phyloP scores from a whole-genome alignment of 1,140 invertebrate genomes.

The Drosophila jambulina region DNA sequence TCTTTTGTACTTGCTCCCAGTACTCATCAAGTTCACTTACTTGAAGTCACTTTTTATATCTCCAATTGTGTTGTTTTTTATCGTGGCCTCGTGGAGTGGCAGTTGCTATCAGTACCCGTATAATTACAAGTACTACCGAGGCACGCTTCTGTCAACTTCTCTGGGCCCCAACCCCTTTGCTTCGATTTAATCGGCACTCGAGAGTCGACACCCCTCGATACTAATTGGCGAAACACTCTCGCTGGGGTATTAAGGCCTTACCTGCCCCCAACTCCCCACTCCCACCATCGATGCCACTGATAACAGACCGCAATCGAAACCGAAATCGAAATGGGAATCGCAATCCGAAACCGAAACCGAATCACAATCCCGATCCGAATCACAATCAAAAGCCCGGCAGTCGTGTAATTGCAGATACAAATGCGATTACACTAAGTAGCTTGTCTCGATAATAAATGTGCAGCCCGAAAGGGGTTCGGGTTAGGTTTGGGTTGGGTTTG shows the following conservation, averaged over 20 bases:
- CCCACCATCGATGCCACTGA: conserved; percentile 31
- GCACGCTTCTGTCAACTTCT: conserved; percentile 28
- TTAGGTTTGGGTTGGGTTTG: conserved; percentile 5
- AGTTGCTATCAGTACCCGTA: conserved; percentile 21
- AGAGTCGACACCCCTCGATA: conserved; percentile 57
- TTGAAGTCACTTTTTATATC: not conserved
- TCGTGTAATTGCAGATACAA: conserved; percentile 71
- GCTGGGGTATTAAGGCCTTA: conserved; percentile 53
- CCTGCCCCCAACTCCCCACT: conserved; percentile 15
- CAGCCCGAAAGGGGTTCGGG: not conserved
- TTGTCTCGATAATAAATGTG: conserved; percentile 63
- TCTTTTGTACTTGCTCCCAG: not conserved
- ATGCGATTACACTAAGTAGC: conserved; percentile 79
- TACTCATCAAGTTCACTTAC: not conserved
- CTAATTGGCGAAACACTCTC: conserved; percentile 72
- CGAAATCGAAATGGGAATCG: conserved; percentile 46
- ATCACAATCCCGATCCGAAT: conserved; percentile 12
- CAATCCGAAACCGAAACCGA: conserved; percentile 17
- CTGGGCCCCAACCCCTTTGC: not conserved
- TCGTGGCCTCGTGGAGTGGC: conserved; percentile 13
- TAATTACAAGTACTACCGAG: conserved; percentile 36
- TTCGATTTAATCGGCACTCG: conserved; percentile 54
- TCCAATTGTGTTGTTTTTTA: conserved; percentile 9
- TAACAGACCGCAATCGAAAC: conserved; percentile 64
- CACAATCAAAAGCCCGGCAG: conserved; percentile 48